A percentile compares a stretch with the other conserved stretches of the same genome.
Evolutionary conservation across 2,113 vertebrate species (phyloP).

Genomic region (Galbula dea): DNA sequence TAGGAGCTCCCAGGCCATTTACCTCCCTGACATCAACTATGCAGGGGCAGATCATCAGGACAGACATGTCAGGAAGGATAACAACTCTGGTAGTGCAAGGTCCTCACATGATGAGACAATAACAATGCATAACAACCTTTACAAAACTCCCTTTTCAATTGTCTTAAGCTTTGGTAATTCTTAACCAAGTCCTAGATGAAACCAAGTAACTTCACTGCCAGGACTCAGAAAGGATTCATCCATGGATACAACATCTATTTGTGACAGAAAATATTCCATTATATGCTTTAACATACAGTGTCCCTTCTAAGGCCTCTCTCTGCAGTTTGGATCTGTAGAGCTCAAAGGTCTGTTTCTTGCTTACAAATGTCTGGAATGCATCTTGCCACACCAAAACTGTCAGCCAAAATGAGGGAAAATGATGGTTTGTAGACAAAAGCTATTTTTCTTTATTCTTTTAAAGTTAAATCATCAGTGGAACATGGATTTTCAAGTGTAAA

Average conservation of each 20-base stretch:
- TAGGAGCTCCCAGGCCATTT: background rate
- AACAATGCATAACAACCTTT: background rate
- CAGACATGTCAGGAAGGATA: background rate
- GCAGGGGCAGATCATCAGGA: background rate
- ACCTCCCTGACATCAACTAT: background rate
- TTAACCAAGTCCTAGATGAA: background rate
- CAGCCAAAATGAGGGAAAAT: background rate
- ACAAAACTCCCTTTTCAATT: background rate
- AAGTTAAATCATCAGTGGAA: background rate
- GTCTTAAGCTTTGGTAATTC: background rate
- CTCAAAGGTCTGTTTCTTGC: background rate
- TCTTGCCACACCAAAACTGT: background rate
- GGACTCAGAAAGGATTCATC: background rate
- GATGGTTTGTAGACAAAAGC: background rate
- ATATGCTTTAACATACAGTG: background rate
- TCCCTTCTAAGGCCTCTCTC: background rate
- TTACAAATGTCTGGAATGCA: background rate
- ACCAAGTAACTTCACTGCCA: background rate
- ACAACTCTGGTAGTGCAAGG: background rate
- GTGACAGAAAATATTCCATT: background rate
- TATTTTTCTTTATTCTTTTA: background rate
- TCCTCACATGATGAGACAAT: background rate
- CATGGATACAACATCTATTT: background rate
- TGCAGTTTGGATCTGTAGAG: background rate
- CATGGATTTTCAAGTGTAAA: background rate